Evolutionary conservation across 1,140 invertebrate species (phyloP).

Genomic region (Caenorhabditis inopinata): DNA sequence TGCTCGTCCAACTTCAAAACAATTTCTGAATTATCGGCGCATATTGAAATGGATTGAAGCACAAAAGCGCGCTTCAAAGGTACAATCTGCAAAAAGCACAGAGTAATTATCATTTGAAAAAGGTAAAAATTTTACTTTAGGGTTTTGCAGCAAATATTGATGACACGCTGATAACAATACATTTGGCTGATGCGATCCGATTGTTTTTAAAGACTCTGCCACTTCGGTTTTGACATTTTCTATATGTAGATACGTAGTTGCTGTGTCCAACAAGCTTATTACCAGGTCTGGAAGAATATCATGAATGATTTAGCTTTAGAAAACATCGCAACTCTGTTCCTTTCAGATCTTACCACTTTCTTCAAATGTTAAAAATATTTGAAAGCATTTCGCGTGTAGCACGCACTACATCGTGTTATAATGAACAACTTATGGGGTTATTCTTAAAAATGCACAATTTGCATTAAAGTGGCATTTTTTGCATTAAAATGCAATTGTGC

Average conservation of each 20-base stretch:
- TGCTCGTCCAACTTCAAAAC: slow-evolving; percentile 60
- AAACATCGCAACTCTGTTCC: too few relatives aligned
- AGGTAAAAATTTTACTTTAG: slow-evolving; percentile 9
- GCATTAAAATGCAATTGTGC: too few relatives aligned
- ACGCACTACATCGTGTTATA: too few relatives aligned
- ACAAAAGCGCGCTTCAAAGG: neutral
- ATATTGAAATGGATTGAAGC: neutral
- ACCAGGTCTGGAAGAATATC: slow-evolving; percentile 10
- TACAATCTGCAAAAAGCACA: neutral
- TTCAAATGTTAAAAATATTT: too few relatives aligned
- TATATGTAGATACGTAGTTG: neutral
- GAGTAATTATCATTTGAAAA: neutral
- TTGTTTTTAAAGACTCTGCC: slow-evolving; percentile 30
- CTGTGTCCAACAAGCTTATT: neutral
- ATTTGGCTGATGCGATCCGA: slow-evolving; percentile 32
- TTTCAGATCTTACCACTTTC: too few relatives aligned
- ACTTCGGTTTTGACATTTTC: slow-evolving; percentile 28
- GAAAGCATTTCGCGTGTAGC: too few relatives aligned
- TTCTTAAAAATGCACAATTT: too few relatives aligned
- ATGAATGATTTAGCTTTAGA: too few relatives aligned
- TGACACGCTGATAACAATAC: slow-evolving; percentile 37
- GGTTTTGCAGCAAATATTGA: slow-evolving; percentile 38
- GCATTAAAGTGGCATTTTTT: too few relatives aligned
- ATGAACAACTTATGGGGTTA: too few relatives aligned
- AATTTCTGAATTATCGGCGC: slow-evolving; percentile 33